Conservation (phyloP, 2,113 vertebrate genomes). For the Peromyscus californicus region DNA sequence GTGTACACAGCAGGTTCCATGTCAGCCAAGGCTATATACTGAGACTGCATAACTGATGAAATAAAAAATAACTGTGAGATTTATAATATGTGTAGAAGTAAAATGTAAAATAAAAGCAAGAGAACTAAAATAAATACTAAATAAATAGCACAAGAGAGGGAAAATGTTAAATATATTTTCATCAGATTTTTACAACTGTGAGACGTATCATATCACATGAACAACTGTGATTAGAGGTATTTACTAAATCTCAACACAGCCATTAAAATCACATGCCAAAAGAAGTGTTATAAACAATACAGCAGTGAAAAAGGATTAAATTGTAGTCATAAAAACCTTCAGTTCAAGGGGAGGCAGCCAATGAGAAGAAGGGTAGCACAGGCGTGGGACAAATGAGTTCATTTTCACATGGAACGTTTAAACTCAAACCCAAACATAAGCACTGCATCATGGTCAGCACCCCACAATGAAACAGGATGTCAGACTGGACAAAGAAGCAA, state of each 20-base stretch:
- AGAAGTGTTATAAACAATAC: not conserved
- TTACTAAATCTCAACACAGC: not conserved
- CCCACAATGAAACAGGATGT: not conserved
- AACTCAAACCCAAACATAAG: slow-evolving; percentile 41
- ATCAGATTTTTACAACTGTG: slow-evolving; percentile 22
- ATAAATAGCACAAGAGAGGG: not conserved
- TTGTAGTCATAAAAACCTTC: slow-evolving; percentile 6
- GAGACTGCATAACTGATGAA: slow-evolving; percentile 8
- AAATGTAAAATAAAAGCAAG: slow-evolving; percentile 11
- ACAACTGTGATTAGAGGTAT: slow-evolving; percentile 1
- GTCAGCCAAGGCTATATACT: not conserved
- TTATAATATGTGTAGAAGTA: slow-evolving; percentile 22
- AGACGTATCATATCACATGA: not conserved
- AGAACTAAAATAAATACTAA: not conserved
- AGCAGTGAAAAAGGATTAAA: slow-evolving; percentile 41
- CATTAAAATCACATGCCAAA: slow-evolving; percentile 5
- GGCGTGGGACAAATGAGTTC: not conserved
- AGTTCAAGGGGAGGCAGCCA: not conserved
- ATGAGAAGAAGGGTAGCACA: not conserved
- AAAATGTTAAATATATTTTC: not conserved
- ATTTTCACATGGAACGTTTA: slow-evolving; percentile 4
- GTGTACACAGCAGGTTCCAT: not conserved
- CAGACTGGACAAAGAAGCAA: not conserved
- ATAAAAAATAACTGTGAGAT: slow-evolving; percentile 16
- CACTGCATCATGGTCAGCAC: not conserved